Percentiles rank a stretch among this genome's conserved stretches.
Evolutionary conservation across 2,888 invertebrate genomes (phyloP).

Genomic region (Clepsis dumicolana): DNA sequence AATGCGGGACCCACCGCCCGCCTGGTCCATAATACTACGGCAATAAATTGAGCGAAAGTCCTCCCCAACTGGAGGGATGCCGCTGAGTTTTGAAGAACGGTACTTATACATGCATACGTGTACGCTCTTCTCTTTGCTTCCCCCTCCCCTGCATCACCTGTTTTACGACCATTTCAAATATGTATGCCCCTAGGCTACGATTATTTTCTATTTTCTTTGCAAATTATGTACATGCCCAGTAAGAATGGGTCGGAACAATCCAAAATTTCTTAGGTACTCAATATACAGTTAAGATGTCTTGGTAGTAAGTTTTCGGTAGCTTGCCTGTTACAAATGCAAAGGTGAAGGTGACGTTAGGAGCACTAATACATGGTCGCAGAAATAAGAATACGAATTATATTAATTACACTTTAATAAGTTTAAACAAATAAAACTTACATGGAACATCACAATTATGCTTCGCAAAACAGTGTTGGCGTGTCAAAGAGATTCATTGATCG

Average conservation of each 20-base stretch:
- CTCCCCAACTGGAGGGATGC: constrained; percentile 24
- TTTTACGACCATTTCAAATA: constrained; percentile 26
- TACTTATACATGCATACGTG: constrained; percentile 32
- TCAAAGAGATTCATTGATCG: constrained; percentile 65
- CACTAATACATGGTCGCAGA: neutral
- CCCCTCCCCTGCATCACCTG: constrained; percentile 13
- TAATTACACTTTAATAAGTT: constrained; percentile 82
- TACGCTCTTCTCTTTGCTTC: constrained; percentile 6
- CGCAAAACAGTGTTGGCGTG: constrained; percentile 79
- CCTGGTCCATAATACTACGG: constrained; percentile 19
- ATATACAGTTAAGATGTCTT: neutral
- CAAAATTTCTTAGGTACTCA: neutral
- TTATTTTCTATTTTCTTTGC: neutral
- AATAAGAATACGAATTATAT: constrained; percentile 58
- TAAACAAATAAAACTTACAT: constrained; percentile 83
- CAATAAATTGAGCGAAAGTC: constrained; percentile 36
- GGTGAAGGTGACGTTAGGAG: neutral
- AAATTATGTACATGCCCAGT: neutral
- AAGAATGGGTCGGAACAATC: too few relatives aligned
- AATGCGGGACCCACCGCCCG: neutral
- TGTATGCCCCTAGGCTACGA: neutral
- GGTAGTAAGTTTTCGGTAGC: too few relatives aligned
- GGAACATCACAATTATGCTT: constrained; percentile 87
- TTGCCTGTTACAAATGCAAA: too few relatives aligned
- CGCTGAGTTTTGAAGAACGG: constrained; percentile 36